Base-by-base conservation (phyloP, 2,888 invertebrate species). In the Stictocephala bisonia region DNA sequence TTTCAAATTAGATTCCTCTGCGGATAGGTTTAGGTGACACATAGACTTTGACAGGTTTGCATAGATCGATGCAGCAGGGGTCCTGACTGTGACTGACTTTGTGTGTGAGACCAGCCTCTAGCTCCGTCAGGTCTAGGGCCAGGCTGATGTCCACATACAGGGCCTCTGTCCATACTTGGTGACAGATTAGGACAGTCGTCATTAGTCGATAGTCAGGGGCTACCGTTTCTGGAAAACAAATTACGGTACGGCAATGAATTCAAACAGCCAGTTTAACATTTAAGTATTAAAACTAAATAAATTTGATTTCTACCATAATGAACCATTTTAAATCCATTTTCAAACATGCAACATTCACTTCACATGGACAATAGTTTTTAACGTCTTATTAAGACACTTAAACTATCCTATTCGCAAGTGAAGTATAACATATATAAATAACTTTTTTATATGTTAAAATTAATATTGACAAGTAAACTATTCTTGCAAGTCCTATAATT, bases 131-230 rank as follows among this genome's bases (percentile, higher is more conserved):
- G 3, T 94, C 91, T 51, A 96, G 85, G 44, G 94, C 95, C 44
- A 96, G 87, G 3, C 91, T 92, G 74, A 96, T 90, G 82, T 96
- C 95, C 20, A 96, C 93, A 72, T 93, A 93, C 79, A 95, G 94
- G 0, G 95, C 92, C 84, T 96, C 96, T 72, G 95, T 94, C 95
- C 95, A 95, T 20, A 95, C 94, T 79, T 93, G 93, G 84, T 96
- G 95, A 0, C 97, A 97, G 24, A 98, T 87, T 48, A 96, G 85
- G 11, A 97, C 94, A 0, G 93, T 94, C 0, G 97, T 96, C 29
- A 94, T 86, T 22, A 98, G 86, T 13, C 96, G 87, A 77, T 89
- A 86, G 56, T 77, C 75, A 15, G 31, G 22, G 48, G 68, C 68
- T n/a, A 29, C 22, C 6, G 44, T n/a, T 7, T 44, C 44, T 44